A percentile compares a stretch with the other conserved stretches of the same genome.
phyloP scores from a whole-genome alignment of 2,797 vertebrate species.

The Artibeus jamaicensis region DNA sequence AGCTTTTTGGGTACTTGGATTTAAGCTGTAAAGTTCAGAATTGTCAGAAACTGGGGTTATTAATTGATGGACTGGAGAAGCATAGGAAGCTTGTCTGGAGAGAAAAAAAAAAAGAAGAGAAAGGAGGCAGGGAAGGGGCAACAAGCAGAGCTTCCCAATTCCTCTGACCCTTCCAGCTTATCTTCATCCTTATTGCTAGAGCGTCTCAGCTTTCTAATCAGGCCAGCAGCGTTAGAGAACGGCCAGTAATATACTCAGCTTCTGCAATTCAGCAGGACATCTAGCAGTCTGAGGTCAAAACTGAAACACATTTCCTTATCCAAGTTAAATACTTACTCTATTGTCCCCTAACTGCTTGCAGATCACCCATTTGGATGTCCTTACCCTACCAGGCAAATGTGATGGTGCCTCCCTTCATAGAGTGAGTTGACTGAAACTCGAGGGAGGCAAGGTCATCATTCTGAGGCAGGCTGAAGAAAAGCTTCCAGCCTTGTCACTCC shows the following conservation, averaged over 20 bases:
- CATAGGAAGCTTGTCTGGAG: neutral
- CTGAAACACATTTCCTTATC: neutral
- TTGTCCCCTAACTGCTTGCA: neutral
- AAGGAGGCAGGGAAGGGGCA: neutral
- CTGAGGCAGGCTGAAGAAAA: neutral
- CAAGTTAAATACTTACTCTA: neutral
- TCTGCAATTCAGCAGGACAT: neutral
- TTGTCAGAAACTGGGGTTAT: neutral
- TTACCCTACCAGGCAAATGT: neutral
- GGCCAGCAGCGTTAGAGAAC: neutral
- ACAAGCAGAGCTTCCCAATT: neutral
- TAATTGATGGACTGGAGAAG: neutral
- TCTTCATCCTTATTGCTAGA: neutral
- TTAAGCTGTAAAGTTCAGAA: constrained; percentile 5
- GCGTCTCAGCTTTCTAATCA: neutral
- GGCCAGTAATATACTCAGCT: neutral
- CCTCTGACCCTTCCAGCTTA: neutral
- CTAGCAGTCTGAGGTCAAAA: constrained; percentile 22
- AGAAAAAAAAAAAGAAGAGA: neutral
- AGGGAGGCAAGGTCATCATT: neutral
- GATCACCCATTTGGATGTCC: neutral
- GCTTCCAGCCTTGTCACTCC: neutral
- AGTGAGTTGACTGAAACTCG: neutral
- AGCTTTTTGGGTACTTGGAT: neutral
- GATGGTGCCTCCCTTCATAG: neutral